Conservation (phyloP, 2,888 invertebrate species). For the Zaprionus lineosus region DNA sequence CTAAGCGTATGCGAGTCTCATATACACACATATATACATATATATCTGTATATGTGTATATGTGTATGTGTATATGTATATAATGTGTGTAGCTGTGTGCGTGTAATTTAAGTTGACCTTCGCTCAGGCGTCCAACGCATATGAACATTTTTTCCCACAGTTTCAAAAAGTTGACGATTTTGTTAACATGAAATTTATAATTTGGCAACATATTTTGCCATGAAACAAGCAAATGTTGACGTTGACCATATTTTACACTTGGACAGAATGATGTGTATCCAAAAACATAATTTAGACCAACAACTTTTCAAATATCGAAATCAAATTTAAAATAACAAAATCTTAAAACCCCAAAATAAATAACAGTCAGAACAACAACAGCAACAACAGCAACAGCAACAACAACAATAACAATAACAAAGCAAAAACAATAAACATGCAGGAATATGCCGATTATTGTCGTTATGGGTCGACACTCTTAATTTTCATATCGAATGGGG, state of each 20-base stretch:
- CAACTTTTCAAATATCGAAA: conserved; percentile 30
- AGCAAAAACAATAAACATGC: conserved; percentile 41
- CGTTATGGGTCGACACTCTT: conserved; percentile 53
- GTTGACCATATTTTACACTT: conserved; percentile 61
- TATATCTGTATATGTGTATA: background rate
- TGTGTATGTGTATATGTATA: too few relatives aligned
- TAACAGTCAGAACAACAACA: background rate
- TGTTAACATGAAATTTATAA: conserved; percentile 79
- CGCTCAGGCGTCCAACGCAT: conserved; percentile 6
- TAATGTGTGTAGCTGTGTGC: too few relatives aligned
- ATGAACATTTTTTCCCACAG: conserved; percentile 73
- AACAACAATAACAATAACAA: background rate
- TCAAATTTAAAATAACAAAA: conserved; percentile 17
- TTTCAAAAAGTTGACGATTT: conserved; percentile 65
- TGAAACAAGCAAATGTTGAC: conserved; percentile 61
- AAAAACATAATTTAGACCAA: conserved; percentile 56
- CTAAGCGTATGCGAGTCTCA: background rate
- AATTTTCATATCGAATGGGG: conserved; percentile 59
- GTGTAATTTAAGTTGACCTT: too few relatives aligned
- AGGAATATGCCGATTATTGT: conserved; percentile 52
- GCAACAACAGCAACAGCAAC: background rate
- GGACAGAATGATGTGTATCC: conserved; percentile 44
- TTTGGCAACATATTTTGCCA: conserved; percentile 76
- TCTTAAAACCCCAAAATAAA: conserved; percentile 6
- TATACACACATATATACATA: background rate